Conservation (phyloP, 2,888 invertebrate genomes). For the Pollenia labialis region DNA sequence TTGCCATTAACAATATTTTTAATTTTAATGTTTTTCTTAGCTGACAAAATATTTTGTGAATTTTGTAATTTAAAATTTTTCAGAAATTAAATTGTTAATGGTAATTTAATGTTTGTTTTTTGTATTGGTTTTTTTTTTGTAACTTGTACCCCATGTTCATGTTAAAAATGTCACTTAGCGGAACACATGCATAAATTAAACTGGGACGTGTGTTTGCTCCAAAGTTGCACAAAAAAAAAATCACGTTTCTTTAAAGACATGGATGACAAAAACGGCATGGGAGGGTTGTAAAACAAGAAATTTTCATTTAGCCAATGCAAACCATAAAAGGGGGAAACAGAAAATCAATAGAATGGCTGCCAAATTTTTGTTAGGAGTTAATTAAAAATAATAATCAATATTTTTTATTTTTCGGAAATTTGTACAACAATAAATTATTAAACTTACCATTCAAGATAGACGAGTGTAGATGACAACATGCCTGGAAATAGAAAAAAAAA, state of each 20-base stretch:
- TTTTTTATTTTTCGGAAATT: constrained; percentile 3
- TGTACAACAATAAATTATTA: constrained; percentile 13
- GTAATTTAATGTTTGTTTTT: constrained; percentile 57
- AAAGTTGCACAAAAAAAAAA: constrained; percentile 35
- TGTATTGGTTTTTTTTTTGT: constrained; percentile 11
- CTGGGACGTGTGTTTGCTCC: constrained; percentile 5
- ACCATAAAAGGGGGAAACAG: not conserved
- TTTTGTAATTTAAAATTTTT: constrained; percentile 40
- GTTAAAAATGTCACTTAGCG: constrained; percentile 67
- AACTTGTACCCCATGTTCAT: constrained; percentile 58
- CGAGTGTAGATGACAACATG: not conserved
- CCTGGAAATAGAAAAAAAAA: constrained; percentile 37
- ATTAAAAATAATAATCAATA: constrained; percentile 42
- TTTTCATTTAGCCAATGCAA: constrained; percentile 24
- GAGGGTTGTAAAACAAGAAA: constrained; percentile 30
- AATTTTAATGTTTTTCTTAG: not conserved
- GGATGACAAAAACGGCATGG: not conserved
- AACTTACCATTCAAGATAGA: constrained; percentile 37
- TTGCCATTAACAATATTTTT: constrained; percentile 24
- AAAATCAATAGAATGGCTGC: not conserved
- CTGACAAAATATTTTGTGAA: not conserved
- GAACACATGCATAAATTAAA: constrained; percentile 63
- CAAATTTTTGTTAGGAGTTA: constrained; percentile 27
- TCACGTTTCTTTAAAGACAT: constrained; percentile 48
- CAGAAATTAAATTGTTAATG: constrained; percentile 66